Evolutionary conservation across 2,888 invertebrate species (phyloP), one percentile per base, ranked within the genome.

Genomic region (Watsonalla cultraria): DNA sequence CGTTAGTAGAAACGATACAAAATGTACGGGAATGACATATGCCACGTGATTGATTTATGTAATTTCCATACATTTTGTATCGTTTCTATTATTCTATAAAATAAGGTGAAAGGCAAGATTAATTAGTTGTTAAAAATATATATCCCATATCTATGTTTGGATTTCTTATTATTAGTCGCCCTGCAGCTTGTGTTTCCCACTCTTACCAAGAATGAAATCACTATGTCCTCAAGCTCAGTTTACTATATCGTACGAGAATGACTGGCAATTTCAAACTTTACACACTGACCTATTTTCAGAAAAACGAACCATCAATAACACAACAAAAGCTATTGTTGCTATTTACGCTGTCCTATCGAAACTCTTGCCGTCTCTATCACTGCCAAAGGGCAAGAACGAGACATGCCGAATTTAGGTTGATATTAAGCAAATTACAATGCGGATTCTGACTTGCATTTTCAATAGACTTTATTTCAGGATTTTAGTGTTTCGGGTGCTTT

Each of bases 221-320:
- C 24, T 24, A 24, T 1, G 4, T 4, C 24, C 24, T 24, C 24
- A 24, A 24, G 4, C 24, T 24, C 24, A 24, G 24, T 24, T 24
- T 24, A 24, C 2, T 24, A 24, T 24, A 24, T 24, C 24, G 46
- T 34, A 47, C 47, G 11, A 42, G 11, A 11, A 34, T 59, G 58
- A 64, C 49, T 58, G 56, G 61, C 65, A 62, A 68, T 37, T 66
- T 64, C 55, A 56, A 46, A 53, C 49, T 54, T 61, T 57, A 65
- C 66, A 64, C 56, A 75, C 66, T 82, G 79, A 82, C 83, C 83
- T 78, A 82, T 64, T 75, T 61, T 65, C 49, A 2, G 51, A 54
- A 61, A 65, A 66, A 60, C 57, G 50, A 53, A 67, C 58, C 65
- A 70, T 72, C 67, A 71, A 69, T 65, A 60, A 56, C 51, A 53